These are phyloP conservation scores for Emydura subglobosa DNA, from an alignment of 2,113 vertebrate species.

Conservation along the genomic window DNA sequence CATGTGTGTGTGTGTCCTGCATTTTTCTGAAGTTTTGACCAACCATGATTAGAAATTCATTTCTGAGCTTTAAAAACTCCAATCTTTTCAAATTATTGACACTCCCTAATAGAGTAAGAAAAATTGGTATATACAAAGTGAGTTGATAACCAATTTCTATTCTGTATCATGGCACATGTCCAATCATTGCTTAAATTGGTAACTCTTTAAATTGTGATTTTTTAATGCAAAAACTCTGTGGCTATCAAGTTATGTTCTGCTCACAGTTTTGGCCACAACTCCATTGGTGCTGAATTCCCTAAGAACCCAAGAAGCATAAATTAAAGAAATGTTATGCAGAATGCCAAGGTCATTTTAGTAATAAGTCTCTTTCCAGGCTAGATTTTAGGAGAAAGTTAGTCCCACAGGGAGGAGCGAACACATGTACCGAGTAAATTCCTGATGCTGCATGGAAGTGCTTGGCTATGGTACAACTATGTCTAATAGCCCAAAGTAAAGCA, in stretches of 20 bases:
- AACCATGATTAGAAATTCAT: background rate
- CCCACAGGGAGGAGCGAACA: slow-evolving; percentile 43
- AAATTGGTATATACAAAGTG: background rate
- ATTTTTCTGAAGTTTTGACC: background rate
- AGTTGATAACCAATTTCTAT: background rate
- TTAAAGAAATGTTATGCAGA: background rate
- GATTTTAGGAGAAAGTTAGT: slow-evolving; percentile 59
- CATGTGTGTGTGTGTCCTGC: no score
- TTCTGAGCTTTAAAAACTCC: background rate
- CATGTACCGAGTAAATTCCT: slow-evolving; percentile 73
- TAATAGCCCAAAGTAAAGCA: slow-evolving; percentile 58
- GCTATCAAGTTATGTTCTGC: background rate
- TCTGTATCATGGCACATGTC: background rate
- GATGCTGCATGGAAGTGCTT: slow-evolving; percentile 65
- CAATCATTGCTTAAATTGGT: background rate
- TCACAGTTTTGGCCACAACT: rapidly evolving
- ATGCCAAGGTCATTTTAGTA: slow-evolving; percentile 36
- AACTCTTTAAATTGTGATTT: slow-evolving; percentile 11
- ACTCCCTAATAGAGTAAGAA: background rate
- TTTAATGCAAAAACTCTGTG: background rate
- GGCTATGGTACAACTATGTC: slow-evolving; percentile 66
- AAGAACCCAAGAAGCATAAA: slow-evolving; percentile 32
- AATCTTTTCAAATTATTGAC: rapidly evolving
- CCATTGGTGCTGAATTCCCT: slow-evolving; percentile 14
- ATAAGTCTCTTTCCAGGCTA: slow-evolving; percentile 53